Evolutionary conservation across 2,797 vertebrate species (phyloP).

Genomic region (Tapera naevia): DNA sequence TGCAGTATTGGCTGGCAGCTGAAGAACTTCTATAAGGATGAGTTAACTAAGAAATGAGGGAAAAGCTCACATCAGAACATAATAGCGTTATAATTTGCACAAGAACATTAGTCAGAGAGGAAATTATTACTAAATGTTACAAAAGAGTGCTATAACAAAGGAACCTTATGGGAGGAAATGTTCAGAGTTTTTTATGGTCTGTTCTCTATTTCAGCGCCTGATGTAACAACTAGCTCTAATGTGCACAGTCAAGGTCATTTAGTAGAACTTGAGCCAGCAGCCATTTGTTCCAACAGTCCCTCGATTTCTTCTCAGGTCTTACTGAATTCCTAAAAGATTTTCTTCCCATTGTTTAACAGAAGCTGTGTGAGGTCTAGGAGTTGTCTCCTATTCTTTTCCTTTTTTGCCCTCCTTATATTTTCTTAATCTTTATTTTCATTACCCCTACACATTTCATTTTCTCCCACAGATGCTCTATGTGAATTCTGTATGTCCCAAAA

Average conservation of each 20-base stretch:
- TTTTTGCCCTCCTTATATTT: slow-evolving; percentile 24
- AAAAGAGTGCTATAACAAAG: slow-evolving; percentile 62
- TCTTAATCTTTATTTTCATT: slow-evolving; percentile 20
- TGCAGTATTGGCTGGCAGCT: slow-evolving; percentile 36
- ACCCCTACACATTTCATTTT: background rate
- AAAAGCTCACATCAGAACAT: slow-evolving; percentile 36
- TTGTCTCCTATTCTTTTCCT: slow-evolving; percentile 38
- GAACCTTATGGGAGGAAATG: slow-evolving; percentile 68
- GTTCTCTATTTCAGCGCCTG: slow-evolving; percentile 61
- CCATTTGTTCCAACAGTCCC: slow-evolving; percentile 57
- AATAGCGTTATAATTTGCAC: slow-evolving; percentile 66
- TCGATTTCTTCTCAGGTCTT: slow-evolving; percentile 62
- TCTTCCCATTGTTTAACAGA: slow-evolving; percentile 60
- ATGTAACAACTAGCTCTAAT: slow-evolving; percentile 62
- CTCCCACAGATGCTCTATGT: background rate
- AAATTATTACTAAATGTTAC: slow-evolving; percentile 67
- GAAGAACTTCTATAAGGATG: slow-evolving; percentile 36
- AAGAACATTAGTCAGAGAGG: slow-evolving; percentile 66
- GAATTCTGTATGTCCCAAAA: background rate
- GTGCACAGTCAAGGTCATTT: slow-evolving; percentile 49
- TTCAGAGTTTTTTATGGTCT: slow-evolving; percentile 66
- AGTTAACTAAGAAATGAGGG: slow-evolving; percentile 49
- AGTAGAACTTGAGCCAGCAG: slow-evolving; percentile 57
- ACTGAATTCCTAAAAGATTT: slow-evolving; percentile 64
- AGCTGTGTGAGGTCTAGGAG: slow-evolving; percentile 70